Percentiles rank a stretch among this genome's conserved stretches.
Conservation (phyloP, 2,797 vertebrate genomes). For the Oreortyx pictus region DNA sequence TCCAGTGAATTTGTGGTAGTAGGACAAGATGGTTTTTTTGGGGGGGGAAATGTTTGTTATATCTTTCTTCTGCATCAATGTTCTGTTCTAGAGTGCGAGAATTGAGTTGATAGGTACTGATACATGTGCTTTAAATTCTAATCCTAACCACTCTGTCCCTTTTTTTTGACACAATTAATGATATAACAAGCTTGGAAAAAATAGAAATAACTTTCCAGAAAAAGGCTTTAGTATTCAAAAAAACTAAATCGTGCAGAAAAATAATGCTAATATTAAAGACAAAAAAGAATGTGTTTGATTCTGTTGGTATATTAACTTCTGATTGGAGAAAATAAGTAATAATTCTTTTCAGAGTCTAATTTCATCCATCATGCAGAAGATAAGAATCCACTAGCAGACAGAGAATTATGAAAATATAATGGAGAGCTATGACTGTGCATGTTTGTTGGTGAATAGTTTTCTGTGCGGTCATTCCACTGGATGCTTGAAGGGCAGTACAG, state of each 20-base stretch:
- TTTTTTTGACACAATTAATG: background rate
- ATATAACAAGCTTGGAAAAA: background rate
- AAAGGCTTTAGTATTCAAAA: background rate
- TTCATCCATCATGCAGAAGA: background rate
- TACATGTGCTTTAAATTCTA: background rate
- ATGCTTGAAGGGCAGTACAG: background rate
- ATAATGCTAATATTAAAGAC: background rate
- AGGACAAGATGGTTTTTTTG: background rate
- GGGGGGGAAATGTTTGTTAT: background rate
- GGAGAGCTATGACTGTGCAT: background rate
- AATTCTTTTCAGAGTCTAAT: background rate
- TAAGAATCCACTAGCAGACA: background rate
- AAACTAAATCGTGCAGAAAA: background rate
- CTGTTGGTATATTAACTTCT: background rate
- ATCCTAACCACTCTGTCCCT: rapidly evolving
- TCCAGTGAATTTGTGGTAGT: background rate
- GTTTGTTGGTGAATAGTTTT: constrained; percentile 23
- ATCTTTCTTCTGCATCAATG: background rate
- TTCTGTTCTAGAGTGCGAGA: background rate
- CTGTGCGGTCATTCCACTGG: background rate
- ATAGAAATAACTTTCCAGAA: background rate
- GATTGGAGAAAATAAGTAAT: background rate
- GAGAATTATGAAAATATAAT: background rate
- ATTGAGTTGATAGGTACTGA: background rate
- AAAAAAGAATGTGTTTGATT: background rate